These are phyloP conservation scores for Lagodon rhomboides DNA, from an alignment of 2,797 vertebrate genomes.

Conservation along the genomic window DNA sequence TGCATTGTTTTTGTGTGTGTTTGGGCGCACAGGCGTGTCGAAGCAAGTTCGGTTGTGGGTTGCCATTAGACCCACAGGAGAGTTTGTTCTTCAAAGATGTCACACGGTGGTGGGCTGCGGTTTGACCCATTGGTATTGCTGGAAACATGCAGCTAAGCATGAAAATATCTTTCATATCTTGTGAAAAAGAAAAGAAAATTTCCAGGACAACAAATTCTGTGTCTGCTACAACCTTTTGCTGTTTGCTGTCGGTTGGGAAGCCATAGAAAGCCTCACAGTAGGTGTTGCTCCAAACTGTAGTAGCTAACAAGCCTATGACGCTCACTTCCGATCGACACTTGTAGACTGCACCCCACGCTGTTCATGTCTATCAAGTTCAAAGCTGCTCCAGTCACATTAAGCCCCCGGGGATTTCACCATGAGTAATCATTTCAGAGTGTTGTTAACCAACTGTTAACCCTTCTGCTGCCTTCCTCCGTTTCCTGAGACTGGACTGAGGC, in stretches of 20 bases:
- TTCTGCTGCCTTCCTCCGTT: constrained; percentile 31
- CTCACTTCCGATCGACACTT: constrained; percentile 32
- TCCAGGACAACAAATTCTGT: constrained; percentile 11
- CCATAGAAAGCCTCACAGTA: neutral
- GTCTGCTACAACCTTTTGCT: neutral
- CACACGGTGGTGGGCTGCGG: constrained; percentile 37
- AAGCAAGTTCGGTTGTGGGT: constrained; percentile 24
- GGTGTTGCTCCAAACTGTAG: constrained; percentile 44
- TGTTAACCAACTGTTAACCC: constrained; percentile 56
- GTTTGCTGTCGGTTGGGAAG: too few species aligned
- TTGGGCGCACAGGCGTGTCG: constrained; percentile 17
- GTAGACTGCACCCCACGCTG: constrained; percentile 55
- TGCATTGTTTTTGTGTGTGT: constrained; percentile 18
- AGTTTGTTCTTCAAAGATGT: constrained; percentile 22
- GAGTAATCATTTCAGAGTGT: constrained; percentile 57
- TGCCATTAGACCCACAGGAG: constrained; percentile 36
- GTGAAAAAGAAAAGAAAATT: neutral
- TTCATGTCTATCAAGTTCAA: constrained; percentile 71
- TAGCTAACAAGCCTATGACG: constrained; percentile 33
- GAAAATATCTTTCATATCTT: constrained; percentile 28
- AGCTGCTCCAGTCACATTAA: constrained; percentile 55
- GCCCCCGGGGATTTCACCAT: constrained; percentile 63
- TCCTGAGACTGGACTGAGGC: constrained; percentile 15
- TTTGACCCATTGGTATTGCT: constrained; percentile 37
- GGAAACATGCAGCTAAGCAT: constrained; percentile 19